Percentiles rank a stretch among this genome's conserved stretches.
Conservation (phyloP, 2,113 vertebrate genomes). For the Elephantulus edwardii region DNA sequence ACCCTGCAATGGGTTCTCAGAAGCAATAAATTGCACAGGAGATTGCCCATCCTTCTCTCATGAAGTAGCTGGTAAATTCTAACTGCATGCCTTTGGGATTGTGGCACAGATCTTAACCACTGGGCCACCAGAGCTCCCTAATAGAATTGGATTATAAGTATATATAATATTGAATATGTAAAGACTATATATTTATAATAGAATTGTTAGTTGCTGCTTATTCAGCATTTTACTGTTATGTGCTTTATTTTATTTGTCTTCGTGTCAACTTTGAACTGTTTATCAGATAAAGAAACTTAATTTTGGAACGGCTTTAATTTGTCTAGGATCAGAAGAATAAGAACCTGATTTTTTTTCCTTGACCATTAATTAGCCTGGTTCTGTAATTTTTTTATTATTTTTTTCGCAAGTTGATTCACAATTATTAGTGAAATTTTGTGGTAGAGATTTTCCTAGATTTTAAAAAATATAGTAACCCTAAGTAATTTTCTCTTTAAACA, state of each 20-base stretch:
- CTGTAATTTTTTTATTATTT: conserved; percentile 24
- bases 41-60: too few relatives aligned
- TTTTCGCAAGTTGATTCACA: conserved; percentile 1
- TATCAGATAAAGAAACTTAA: neutral
- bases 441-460: neutral
- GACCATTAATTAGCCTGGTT: neutral
- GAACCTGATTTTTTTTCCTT: conserved; percentile 26
- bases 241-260: conserved; percentile 1
- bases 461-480: neutral
- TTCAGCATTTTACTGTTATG: neutral
- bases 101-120: too few relatives aligned
- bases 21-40: too few relatives aligned
- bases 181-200: too few relatives aligned
- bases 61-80: too few relatives aligned
- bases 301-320: conserved; percentile 34
- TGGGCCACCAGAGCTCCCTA: too few relatives aligned
- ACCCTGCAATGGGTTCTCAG: too few relatives aligned
- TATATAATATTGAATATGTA: too few relatives aligned
- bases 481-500: conserved; percentile 18
- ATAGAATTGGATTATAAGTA: too few relatives aligned
- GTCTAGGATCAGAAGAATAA: neutral
- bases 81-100: too few relatives aligned
- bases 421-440: neutral
- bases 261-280: neutral
- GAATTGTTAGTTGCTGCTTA: neutral